phyloP scores from a whole-genome alignment of 1,140 invertebrate species.

The Lethrus apterus region DNA sequence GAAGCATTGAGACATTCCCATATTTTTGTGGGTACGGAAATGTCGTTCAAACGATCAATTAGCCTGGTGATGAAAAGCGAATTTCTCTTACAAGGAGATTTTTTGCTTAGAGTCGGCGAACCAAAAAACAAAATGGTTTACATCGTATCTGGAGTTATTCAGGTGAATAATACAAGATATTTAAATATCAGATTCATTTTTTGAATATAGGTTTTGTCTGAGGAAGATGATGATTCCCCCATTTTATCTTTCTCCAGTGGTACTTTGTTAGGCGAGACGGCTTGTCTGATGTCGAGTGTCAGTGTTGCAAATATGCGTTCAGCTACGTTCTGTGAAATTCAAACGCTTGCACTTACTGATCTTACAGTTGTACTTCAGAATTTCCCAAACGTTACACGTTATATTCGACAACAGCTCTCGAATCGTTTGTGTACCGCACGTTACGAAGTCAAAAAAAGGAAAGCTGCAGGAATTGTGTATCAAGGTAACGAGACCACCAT shows the following conservation, averaged over 20 bases:
- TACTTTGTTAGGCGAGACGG: conserved; percentile 43
- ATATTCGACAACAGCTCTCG: neutral
- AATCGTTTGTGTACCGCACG: neutral
- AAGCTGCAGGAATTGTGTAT: neutral
- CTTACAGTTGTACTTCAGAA: conserved; percentile 37
- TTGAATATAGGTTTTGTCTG: conserved; percentile 6
- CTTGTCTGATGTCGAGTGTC: neutral
- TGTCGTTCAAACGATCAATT: conserved; percentile 16
- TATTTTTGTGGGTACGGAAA: conserved; percentile 15
- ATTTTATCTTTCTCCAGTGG: conserved; percentile 45
- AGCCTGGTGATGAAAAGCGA: conserved; percentile 36
- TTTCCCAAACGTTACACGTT: neutral
- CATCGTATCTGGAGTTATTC: conserved; percentile 42
- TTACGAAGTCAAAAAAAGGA: neutral
- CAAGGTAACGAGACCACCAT: neutral
- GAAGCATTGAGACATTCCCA: conserved; percentile 29
- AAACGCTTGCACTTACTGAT: conserved; percentile 40
- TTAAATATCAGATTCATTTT: neutral
- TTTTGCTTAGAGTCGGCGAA: conserved; percentile 42
- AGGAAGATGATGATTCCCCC: conserved; percentile 42
- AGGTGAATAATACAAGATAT: conserved; percentile 29
- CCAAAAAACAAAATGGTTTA: conserved; percentile 45
- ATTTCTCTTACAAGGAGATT: conserved; percentile 43
- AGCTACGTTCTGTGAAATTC: conserved; percentile 44
- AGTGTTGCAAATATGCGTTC: conserved; percentile 16